Evolutionary conservation across 2,888 invertebrate genomes (phyloP), one percentile per base, ranked within the genome.

Genomic region (Cephus spinipes): DNA sequence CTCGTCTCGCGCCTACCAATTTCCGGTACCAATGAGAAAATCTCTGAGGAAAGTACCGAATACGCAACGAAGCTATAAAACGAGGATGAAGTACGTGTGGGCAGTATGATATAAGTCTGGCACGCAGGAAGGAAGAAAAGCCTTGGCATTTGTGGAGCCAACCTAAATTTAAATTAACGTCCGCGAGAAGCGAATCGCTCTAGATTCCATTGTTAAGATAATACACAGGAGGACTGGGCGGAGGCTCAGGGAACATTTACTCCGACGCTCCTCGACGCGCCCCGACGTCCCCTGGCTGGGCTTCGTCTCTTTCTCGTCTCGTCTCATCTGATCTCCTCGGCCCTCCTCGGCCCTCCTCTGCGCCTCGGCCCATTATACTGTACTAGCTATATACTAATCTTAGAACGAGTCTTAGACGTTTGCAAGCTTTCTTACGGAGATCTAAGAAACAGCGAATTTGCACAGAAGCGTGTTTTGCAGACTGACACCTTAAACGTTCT

Each of bases 141-240:
- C 71, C 71, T 71, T 71, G 71, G 71, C 71, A 71, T 71, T 71
- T 71, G 71, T 6, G 31, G 71, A 33, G 32, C 71, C 33, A 71
- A 33, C 71, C 71, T 71, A 71, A 31, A 71, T 71, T 71, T 71
- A 71, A 71, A 71, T 31, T 23, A 31, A 33, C 33, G 32, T 71
- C 71, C 71, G 15, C 71, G 55, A 71, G 31, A 71, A 71, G 32
- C 78, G 73, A 75, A 75, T 73, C 80, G 80, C 73, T 81, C 81
- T 80, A 81, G 80, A 81, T 81, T 80, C 77, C 77, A 81, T 81
- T 80, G 77, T 81, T 80, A 73, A 80, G 80, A 81, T 81, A 81
- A 81, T 77, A 40, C 32, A 23, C 76, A 71, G 12, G 71, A 31
- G 32, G 12, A 31, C 32, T 71, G 12, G 12, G 71, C 71, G 11